phyloP scores from a whole-genome alignment of 2,113 vertebrate species.

The Ia io region DNA sequence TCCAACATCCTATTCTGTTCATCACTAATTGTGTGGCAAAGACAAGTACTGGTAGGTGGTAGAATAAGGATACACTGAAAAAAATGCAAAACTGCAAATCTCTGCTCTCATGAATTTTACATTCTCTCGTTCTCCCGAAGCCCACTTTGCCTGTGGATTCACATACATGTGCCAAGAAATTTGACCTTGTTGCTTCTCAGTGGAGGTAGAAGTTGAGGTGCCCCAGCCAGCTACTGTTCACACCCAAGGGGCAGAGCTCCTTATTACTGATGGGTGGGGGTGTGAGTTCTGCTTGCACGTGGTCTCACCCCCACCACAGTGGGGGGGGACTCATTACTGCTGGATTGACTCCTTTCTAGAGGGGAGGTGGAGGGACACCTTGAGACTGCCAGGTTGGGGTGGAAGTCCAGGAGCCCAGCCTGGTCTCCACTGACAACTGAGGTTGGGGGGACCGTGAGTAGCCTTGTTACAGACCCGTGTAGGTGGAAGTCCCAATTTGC shows the following conservation, averaged over 20 bases:
- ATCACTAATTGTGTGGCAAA: neutral
- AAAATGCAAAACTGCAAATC: neutral
- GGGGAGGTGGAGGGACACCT: neutral
- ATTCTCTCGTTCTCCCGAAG: neutral
- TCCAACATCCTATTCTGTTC: neutral
- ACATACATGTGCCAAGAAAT: neutral
- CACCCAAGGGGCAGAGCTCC: neutral
- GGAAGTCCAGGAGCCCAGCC: neutral
- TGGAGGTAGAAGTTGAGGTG: neutral
- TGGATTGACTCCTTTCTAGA: neutral
- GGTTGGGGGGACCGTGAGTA: rapidly evolving
- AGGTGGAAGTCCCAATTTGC: neutral
- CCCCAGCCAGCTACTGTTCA: neutral
- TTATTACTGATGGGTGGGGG: neutral
- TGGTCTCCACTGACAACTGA: neutral
- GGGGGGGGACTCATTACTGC: neutral
- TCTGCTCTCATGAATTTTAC: neutral
- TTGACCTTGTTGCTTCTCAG: neutral
- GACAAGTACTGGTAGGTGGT: neutral
- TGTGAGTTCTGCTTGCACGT: neutral
- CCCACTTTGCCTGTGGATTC: too few species aligned
- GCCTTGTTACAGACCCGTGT: neutral
- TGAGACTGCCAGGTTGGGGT: neutral
- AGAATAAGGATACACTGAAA: neutral
- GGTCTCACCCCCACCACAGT: neutral